Conservation (phyloP, 2,113 vertebrate species). For the Hippotragus niger region DNA sequence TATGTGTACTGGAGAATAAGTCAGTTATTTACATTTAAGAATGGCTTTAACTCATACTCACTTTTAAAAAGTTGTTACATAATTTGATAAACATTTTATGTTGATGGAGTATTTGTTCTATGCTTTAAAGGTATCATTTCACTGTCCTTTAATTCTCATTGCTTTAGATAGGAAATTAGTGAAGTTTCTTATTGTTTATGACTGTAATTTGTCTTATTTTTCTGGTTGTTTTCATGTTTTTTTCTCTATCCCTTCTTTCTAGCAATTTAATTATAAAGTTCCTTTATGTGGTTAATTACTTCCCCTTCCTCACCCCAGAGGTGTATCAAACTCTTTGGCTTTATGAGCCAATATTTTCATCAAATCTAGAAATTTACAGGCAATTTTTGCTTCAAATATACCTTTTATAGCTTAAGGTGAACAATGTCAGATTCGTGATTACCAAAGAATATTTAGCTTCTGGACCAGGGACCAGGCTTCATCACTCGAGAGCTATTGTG, state of each 20-base stretch:
- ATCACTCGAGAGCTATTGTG: not conserved
- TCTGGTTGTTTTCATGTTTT: not conserved
- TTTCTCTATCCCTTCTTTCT: not conserved
- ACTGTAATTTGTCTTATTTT: not conserved
- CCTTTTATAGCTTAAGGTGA: not conserved
- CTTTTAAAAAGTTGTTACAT: not conserved
- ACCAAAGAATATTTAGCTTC: not conserved
- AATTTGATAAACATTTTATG: not conserved
- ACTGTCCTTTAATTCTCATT: not conserved
- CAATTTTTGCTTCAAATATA: not conserved
- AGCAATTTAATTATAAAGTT: not conserved
- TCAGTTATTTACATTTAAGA: not conserved
- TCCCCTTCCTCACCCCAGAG: not conserved
- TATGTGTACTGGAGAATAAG: not conserved
- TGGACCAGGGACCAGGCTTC: accelerated
- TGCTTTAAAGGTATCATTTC: not conserved
- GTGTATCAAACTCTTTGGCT: not conserved
- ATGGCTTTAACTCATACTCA: not conserved
- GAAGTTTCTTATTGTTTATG: not conserved
- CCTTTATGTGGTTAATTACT: not conserved
- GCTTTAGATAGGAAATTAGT: not conserved
- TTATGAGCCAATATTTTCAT: not conserved
- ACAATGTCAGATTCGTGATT: not conserved
- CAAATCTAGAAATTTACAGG: not conserved
- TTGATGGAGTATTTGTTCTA: not conserved